Percentiles rank a stretch among this genome's conserved stretches.
Conservation (phyloP, 2,888 invertebrate genomes). For the Aleiodes alternator region DNA sequence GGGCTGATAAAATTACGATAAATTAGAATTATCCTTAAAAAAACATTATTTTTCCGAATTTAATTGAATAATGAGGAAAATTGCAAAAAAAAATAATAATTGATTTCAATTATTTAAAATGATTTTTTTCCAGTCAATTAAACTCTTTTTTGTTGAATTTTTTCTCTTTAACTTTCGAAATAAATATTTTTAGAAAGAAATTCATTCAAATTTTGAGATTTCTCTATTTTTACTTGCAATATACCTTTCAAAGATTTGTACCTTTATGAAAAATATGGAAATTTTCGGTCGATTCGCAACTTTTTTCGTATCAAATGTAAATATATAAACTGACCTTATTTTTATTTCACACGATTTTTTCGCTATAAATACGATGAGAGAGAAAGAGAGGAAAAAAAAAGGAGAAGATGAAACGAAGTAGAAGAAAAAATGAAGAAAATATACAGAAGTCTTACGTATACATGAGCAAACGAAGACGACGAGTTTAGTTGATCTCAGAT, state of each 20-base stretch:
- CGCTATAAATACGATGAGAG: conserved; percentile 18
- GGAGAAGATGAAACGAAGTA: not conserved
- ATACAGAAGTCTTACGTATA: not conserved
- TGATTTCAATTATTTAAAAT: too few relatives aligned
- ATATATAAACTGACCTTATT: not conserved
- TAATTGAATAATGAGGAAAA: too few relatives aligned
- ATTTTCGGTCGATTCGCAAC: conserved; percentile 10
- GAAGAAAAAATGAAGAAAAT: conserved; percentile 14
- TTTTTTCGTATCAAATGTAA: not conserved
- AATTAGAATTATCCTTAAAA: too few relatives aligned
- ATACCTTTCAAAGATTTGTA: conserved; percentile 32
- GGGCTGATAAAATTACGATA: too few relatives aligned
- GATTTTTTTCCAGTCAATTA: too few relatives aligned
- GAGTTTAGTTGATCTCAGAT: conserved; percentile 10
- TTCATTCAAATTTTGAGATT: too few relatives aligned
- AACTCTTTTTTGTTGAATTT: too few relatives aligned
- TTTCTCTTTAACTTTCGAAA: too few relatives aligned
- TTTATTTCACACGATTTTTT: conserved; percentile 5
- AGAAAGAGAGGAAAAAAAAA: not conserved
- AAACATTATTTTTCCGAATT: too few relatives aligned
- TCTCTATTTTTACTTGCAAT: too few relatives aligned
- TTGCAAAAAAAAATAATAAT: too few relatives aligned
- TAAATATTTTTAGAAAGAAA: too few relatives aligned
- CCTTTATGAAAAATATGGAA: conserved; percentile 51
- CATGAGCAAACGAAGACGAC: conserved; percentile 4